Evolutionary conservation across 2,888 invertebrate species (phyloP), one percentile per base, ranked within the genome.

Genomic region (Rhodophaea formosa): DNA sequence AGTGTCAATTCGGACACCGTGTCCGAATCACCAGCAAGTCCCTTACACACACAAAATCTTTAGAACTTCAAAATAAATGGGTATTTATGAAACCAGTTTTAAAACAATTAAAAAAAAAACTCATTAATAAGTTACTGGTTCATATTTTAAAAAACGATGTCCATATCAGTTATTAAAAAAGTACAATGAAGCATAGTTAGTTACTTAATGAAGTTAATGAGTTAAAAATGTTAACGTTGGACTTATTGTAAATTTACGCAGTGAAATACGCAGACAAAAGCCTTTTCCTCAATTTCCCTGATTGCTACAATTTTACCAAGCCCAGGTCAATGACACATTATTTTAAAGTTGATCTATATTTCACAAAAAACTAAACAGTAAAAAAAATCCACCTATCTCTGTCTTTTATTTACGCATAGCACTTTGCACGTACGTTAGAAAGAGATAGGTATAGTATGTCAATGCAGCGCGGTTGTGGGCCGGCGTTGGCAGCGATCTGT

Each of bases 281-380:
- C 35, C 1, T 39, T 39, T 35, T 32, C 43, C n/a, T 39, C 12
- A 29, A 44, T 57, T 63, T 63, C 56, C 57, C 55, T 53, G 59
- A 66, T 67, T 68, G 66, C 58, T 68, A 68, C 70, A 69, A 75
- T 72, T 75, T 77, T 74, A 71, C 71, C 69, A 65, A 72, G 70
- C 62, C 49, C 66, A 65, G 88, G 82, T 88, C 87, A 88, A 79
- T 77, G 89, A 88, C 88, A 80, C 78, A 82, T 83, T 83, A 86
- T 84, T 84, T 81, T 78, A 82, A 81, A 80, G 79, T 82, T 86
- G 87, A 84, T 89, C 89, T 88, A 87, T 86, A 88, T 88, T 85
- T 82, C 74, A 84, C 80, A 86, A 88, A 87, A n/a, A 88, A 83
- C 73, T 65, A 70, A 76, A 82, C 79, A 79, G 64, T 70, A 71